Percentiles rank a stretch among this genome's conserved stretches.
Evolutionary conservation across 1,140 invertebrate species (phyloP).

Genomic region (Octopus bimaculoides): DNA sequence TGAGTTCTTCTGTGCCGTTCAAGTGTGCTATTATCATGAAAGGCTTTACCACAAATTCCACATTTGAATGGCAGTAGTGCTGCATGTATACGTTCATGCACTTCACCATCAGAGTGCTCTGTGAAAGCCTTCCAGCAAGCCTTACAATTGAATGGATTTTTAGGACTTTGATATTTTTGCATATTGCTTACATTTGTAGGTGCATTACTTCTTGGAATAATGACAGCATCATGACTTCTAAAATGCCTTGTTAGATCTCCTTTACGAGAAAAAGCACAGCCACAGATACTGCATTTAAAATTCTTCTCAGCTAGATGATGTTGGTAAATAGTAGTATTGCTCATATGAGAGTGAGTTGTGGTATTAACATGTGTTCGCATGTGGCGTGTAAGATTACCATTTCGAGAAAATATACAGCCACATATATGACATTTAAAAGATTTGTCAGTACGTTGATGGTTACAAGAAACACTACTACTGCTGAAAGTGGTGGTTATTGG

Average conservation of each 20-base stretch:
- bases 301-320: neutral
- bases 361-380: conserved; percentile 39
- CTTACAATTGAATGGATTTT: conserved; percentile 61
- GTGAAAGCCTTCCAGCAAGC: conserved; percentile 56
- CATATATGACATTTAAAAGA: conserved; percentile 75
- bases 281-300: conserved; percentile 70
- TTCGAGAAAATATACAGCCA: conserved; percentile 74
- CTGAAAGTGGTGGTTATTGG: neutral
- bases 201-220: neutral
- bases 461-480: neutral
- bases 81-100: conserved; percentile 8
- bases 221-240: conserved; percentile 68
- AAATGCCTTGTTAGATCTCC: conserved; percentile 78
- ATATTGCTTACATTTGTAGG: neutral
- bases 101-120: conserved; percentile 6
- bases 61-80: conserved; percentile 12
- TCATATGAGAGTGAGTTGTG: no score
- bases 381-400: conserved; percentile 79
- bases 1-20: conserved; percentile 42
- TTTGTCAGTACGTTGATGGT: conserved; percentile 64
- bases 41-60: conserved; percentile 11
- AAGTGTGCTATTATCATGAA: conserved; percentile 28
- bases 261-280: conserved; percentile 82
- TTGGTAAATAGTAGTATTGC: no score
- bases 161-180: neutral